These are phyloP conservation scores for Xenus cinereus DNA, from an alignment of 2,113 vertebrate genomes.

Conservation along the genomic window DNA sequence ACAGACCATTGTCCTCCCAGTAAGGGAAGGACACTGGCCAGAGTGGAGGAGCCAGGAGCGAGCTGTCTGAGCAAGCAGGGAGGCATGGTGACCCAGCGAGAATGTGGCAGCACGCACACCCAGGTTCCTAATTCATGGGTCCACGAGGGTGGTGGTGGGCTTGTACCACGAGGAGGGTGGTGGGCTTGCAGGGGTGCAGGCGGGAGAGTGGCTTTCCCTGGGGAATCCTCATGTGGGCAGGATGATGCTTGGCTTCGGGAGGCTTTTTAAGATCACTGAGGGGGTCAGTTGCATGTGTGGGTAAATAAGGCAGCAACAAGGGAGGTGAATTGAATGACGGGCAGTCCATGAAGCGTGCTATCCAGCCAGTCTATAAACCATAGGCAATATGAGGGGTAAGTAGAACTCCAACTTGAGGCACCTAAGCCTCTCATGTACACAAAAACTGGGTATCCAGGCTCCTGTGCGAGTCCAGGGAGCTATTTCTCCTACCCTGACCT, in stretches of 20 bases:
- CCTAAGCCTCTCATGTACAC: background rate
- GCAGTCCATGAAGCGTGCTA: background rate
- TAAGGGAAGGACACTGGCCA: background rate
- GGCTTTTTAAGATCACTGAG: background rate
- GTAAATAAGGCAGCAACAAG: background rate
- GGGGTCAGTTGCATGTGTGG: too few species aligned
- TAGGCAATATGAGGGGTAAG: background rate
- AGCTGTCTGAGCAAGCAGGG: background rate
- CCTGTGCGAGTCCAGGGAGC: background rate
- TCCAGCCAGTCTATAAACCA: background rate
- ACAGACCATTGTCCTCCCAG: background rate
- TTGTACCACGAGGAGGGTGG: background rate
- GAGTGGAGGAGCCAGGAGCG: accelerated
- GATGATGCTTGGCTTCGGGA: background rate
- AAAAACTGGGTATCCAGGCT: background rate
- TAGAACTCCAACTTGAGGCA: background rate
- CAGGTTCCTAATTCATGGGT: accelerated
- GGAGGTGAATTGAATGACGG: background rate
- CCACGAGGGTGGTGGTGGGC: background rate
- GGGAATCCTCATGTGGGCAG: background rate
- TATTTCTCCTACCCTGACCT: background rate
- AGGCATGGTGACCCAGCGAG: accelerated
- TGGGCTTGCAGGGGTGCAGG: background rate
- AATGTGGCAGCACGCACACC: accelerated
- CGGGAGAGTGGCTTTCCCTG: background rate